Conservation (phyloP, 2,113 vertebrate genomes). For the Equus przewalskii region DNA sequence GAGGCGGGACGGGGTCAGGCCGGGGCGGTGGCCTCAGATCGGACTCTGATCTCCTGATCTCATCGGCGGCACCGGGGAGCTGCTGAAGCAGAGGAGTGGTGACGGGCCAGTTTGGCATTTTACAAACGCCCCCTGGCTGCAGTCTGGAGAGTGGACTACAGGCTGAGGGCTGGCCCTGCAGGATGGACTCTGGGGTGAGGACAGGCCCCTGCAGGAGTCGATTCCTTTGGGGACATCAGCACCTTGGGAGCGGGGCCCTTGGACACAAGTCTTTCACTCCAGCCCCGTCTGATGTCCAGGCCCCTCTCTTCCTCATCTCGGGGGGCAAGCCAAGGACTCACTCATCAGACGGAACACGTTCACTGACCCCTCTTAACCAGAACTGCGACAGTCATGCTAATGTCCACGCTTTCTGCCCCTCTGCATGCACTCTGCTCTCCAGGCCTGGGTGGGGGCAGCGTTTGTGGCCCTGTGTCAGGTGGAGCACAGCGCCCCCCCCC, state of each 20-base stretch:
- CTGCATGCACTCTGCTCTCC: background rate
- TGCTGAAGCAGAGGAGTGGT: background rate
- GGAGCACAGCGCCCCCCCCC: background rate
- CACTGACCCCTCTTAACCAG: background rate
- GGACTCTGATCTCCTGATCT: background rate
- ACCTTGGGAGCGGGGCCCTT: background rate
- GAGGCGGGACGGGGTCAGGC: background rate
- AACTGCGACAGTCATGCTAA: rapidly evolving
- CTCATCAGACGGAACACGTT: background rate
- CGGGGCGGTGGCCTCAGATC: too few species aligned
- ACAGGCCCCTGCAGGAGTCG: background rate
- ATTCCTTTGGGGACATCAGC: background rate
- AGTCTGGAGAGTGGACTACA: background rate
- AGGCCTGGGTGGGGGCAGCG: background rate
- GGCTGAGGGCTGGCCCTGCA: background rate
- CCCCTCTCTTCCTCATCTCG: background rate
- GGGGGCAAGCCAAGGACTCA: background rate
- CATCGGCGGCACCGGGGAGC: too few species aligned
- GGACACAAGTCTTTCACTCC: background rate
- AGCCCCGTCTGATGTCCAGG: background rate
- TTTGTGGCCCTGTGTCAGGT: background rate
- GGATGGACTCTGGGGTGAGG: background rate
- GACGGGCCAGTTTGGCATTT: background rate
- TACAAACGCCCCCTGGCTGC: background rate
- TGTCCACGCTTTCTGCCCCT: background rate